A percentile compares a stretch with the other conserved stretches of the same genome.
phyloP scores from a whole-genome alignment of 2,113 vertebrate genomes.

The Hippocampus abdominalis region DNA sequence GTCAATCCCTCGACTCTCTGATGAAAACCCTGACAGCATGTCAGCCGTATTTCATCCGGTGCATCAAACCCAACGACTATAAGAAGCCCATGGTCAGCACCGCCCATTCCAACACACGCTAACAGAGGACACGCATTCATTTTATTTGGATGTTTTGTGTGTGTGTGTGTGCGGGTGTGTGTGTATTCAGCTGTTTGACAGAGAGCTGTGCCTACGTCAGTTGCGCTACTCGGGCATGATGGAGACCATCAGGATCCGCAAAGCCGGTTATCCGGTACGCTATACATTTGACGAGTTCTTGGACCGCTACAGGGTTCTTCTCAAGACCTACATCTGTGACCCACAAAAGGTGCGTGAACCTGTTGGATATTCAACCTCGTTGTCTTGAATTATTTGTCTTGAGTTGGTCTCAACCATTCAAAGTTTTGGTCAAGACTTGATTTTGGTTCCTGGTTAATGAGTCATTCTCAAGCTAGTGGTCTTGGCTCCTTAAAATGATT shows the following conservation, averaged over 20 bases:
- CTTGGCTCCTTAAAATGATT: not conserved
- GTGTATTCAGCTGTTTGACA: slow-evolving; percentile 81
- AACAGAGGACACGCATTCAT: not conserved
- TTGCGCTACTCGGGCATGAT: slow-evolving; percentile 94
- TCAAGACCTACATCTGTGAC: slow-evolving; percentile 65
- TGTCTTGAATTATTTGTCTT: not conserved
- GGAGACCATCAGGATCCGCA: slow-evolving; percentile 92
- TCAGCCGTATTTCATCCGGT: slow-evolving; percentile 94
- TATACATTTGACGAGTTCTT: slow-evolving; percentile 87
- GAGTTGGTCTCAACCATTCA: not conserved
- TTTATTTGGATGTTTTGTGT: not conserved
- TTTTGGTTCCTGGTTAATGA: not conserved
- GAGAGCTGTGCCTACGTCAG: slow-evolving; percentile 88
- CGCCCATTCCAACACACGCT: not conserved
- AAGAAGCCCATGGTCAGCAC: slow-evolving; percentile 89
- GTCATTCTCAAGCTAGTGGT: not conserved
- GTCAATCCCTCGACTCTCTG: slow-evolving; percentile 89
- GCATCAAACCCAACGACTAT: slow-evolving; percentile 94
- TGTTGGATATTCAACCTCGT: not conserved
- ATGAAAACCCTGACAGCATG: slow-evolving; percentile 88
- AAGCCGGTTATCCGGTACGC: slow-evolving; percentile 87
- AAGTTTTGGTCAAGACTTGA: not conserved
- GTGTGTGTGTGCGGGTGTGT: not conserved
- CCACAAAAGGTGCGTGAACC: slow-evolving; percentile 61
- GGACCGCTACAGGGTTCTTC: slow-evolving; percentile 78